Percentiles rank a stretch among this genome's conserved stretches.
These are phyloP conservation scores for Amphimallon solstitiale DNA, from an alignment of 2,888 invertebrate genomes.

Conservation along the genomic window DNA sequence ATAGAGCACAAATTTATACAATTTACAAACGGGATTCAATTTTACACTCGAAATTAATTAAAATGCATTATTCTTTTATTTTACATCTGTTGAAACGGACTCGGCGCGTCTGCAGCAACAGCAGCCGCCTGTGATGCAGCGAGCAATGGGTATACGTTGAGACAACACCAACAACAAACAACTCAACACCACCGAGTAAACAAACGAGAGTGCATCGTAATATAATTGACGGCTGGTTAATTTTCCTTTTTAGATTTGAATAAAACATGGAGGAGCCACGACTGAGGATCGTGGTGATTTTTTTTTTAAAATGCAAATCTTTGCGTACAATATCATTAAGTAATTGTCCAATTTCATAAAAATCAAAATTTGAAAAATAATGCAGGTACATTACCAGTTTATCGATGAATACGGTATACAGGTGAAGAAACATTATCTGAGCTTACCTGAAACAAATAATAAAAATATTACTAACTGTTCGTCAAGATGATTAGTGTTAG, in stretches of 20 bases:
- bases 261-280: constrained; percentile 18
- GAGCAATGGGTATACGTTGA: not conserved
- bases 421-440: too few species aligned
- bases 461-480: too few species aligned
- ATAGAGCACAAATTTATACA: constrained; percentile 61
- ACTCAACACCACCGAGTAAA: not conserved
- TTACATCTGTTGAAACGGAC: constrained; percentile 44
- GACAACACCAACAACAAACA: not conserved
- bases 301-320: not conserved
- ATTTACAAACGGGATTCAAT: constrained; percentile 54
- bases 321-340: not conserved
- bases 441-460: too few species aligned
- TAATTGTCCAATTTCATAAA: too few species aligned
- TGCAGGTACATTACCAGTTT: too few species aligned
- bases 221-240: constrained; percentile 27
- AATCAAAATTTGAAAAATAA: too few species aligned
- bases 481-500: too few species aligned
- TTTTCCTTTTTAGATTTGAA: constrained; percentile 20
- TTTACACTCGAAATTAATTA: constrained; percentile 53
- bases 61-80: constrained; percentile 51
- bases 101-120: constrained; percentile 9
- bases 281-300: not conserved
- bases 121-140: not conserved
- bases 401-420: too few species aligned
- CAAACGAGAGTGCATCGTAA: constrained; percentile 20